These are phyloP conservation scores for Chionodraco myersi DNA, from an alignment of 2,113 vertebrate species.

Conservation along the genomic window DNA sequence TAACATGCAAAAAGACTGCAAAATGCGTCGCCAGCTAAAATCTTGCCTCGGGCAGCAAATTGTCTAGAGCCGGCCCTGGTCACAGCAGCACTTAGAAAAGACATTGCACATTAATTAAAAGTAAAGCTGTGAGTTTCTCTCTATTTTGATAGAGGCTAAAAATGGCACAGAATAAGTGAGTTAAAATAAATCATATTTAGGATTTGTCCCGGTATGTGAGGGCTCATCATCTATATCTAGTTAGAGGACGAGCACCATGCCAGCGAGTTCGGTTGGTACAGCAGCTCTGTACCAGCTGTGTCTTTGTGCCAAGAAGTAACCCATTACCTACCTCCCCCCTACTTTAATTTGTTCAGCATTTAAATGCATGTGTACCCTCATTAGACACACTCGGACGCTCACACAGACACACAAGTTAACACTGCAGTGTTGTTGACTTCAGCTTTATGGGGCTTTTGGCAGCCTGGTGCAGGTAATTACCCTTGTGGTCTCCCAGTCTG, in stretches of 20 bases:
- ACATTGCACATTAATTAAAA: too few species aligned
- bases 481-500: constrained; percentile 79
- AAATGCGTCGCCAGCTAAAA: too few species aligned
- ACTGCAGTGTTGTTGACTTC: constrained; percentile 82
- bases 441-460: constrained; percentile 84
- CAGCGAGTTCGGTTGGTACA: constrained; percentile 14
- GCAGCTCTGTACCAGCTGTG: constrained; percentile 50
- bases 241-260: constrained; percentile 42
- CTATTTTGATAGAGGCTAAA: too few species aligned
- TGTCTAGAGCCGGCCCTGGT: too few species aligned
- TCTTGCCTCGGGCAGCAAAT: too few species aligned
- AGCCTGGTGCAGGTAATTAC: constrained; percentile 82
- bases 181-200: constrained; percentile 39
- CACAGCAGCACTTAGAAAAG: too few species aligned
- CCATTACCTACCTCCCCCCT: constrained; percentile 36
- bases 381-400: constrained; percentile 66
- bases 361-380: constrained; percentile 72
- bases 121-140: not conserved
- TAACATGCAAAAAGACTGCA: too few species aligned
- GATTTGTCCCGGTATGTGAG: constrained; percentile 30
- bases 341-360: constrained; percentile 77
- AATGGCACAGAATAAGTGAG: not conserved
- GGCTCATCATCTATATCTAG: constrained; percentile 53
- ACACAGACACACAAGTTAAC: constrained; percentile 74
- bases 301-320: constrained; percentile 58